Conservation (phyloP, 92 coral and sea anemone species). For the Actinernus sp. region DNA sequence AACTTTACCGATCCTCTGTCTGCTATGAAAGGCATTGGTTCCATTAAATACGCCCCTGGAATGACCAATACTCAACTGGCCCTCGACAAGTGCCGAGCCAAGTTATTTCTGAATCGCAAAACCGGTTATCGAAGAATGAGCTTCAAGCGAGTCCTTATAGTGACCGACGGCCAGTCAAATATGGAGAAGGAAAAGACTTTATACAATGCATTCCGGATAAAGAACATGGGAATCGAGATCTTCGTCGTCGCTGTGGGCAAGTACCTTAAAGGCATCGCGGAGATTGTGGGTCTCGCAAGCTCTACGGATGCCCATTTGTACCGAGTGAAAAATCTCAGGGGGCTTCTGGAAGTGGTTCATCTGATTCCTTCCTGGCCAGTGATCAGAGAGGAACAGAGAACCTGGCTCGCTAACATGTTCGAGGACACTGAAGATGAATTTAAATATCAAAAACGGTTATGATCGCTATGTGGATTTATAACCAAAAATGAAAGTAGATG, state of each 20-base stretch:
- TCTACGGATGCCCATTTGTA: slow-evolving; percentile 84
- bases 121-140: slow-evolving; percentile 57
- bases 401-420: slow-evolving; percentile 70
- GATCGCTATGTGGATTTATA: too few relatives aligned
- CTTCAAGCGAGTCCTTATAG: slow-evolving; percentile 69
- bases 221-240: slow-evolving; percentile 69
- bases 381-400: slow-evolving; percentile 30
- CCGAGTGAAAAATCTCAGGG: slow-evolving; percentile 47
- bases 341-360: slow-evolving; percentile 59
- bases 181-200: slow-evolving; percentile 60
- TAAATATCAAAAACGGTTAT: too few relatives aligned
- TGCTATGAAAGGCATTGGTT: slow-evolving; percentile 33
- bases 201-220: slow-evolving; percentile 69
- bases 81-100: slow-evolving; percentile 49
- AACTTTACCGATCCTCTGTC: slow-evolving; percentile 48
- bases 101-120: slow-evolving; percentile 27
- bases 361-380: slow-evolving; percentile 82
- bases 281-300: slow-evolving; percentile 84
- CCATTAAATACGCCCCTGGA: slow-evolving; percentile 57
- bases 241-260: slow-evolving; percentile 88
- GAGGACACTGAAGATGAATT: slow-evolving; percentile 30
- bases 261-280: slow-evolving; percentile 77
- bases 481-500: background rate
- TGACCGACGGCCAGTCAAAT: slow-evolving; percentile 94
- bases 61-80: slow-evolving; percentile 84